A percentile compares a stretch with the other conserved stretches of the same genome.
Conservation (phyloP, 2,888 invertebrate genomes). For the Coleophora deauratella region DNA sequence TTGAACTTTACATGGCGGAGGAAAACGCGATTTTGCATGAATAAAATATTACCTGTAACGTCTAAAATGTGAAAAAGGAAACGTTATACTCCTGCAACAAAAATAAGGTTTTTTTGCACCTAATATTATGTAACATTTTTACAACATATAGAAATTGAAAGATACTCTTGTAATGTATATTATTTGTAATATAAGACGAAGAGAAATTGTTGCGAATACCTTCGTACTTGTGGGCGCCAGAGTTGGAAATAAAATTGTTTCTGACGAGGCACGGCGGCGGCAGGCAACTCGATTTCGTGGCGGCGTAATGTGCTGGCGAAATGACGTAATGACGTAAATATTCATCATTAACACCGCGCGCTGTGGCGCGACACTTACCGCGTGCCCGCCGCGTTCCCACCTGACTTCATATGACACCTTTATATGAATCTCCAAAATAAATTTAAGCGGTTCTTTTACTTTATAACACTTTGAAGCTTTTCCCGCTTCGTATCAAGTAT, state of each 20-base stretch:
- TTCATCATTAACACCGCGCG: slow-evolving; percentile 39
- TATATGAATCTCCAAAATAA: no score
- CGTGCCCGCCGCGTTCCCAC: no score
- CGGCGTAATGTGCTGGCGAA: slow-evolving; percentile 28
- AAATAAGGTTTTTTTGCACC: not conserved
- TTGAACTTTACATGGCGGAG: no score
- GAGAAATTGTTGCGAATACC: no score
- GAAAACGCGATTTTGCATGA: no score
- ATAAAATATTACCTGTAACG: no score
- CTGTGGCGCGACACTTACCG: not conserved
- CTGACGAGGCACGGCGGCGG: slow-evolving; percentile 18
- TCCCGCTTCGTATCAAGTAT: no score
- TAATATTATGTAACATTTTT: not conserved
- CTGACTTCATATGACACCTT: no score
- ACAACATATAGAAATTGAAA: slow-evolving; percentile 1
- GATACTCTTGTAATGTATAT: no score
- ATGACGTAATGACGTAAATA: slow-evolving; percentile 36
- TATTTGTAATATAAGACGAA: no score
- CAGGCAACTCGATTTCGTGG: slow-evolving; percentile 34
- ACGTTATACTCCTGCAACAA: slow-evolving; percentile 6
- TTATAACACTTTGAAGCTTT: no score
- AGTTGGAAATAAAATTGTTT: slow-evolving; percentile 14
- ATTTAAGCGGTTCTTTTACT: no score
- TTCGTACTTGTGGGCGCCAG: slow-evolving; percentile 3
- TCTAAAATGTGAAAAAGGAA: slow-evolving; percentile 19